Evolutionary conservation across 2,888 invertebrate species (phyloP).

Genomic region (Pterostichus niger): DNA sequence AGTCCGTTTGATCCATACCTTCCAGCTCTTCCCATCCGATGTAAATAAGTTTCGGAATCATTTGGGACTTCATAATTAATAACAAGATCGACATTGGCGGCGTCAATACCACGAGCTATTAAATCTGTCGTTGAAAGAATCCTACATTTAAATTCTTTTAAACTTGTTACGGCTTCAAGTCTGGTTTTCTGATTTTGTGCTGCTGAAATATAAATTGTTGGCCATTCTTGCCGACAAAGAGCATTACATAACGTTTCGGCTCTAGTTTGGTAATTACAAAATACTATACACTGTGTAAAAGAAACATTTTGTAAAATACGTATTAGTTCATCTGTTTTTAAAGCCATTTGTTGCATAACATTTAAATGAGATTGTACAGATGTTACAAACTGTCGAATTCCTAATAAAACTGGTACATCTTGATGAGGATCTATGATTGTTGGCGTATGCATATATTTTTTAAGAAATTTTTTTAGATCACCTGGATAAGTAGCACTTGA

Average conservation of each 20-base stretch:
- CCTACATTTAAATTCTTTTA: constrained; percentile 90
- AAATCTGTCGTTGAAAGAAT: constrained; percentile 95
- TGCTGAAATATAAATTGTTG: constrained; percentile 88
- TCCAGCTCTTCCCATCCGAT: constrained; percentile 97
- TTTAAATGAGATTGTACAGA: constrained; percentile 82
- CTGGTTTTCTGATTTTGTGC: constrained; percentile 89
- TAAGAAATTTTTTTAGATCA: constrained; percentile 84
- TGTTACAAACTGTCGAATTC: constrained; percentile 88
- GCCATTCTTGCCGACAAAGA: constrained; percentile 87
- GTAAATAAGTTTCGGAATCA: constrained; percentile 91
- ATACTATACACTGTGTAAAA: constrained; percentile 95
- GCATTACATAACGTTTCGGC: constrained; percentile 88
- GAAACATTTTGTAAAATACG: constrained; percentile 85
- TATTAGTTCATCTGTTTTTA: constrained; percentile 83
- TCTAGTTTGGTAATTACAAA: constrained; percentile 92
- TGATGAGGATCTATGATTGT: constrained; percentile 87
- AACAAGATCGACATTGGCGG: constrained; percentile 94
- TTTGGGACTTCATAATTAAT: constrained; percentile 93
- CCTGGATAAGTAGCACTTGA: constrained; percentile 96
- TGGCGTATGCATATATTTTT: constrained; percentile 88
- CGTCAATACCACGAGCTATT: constrained; percentile 96
- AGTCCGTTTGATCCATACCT: constrained; percentile 93
- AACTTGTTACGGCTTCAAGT: constrained; percentile 85
- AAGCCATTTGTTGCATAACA: constrained; percentile 82
- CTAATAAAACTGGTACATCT: constrained; percentile 85